Evolutionary conservation across 1,140 invertebrate species (phyloP), one percentile per base, ranked within the genome.

Genomic region (Bombus waltoni): DNA sequence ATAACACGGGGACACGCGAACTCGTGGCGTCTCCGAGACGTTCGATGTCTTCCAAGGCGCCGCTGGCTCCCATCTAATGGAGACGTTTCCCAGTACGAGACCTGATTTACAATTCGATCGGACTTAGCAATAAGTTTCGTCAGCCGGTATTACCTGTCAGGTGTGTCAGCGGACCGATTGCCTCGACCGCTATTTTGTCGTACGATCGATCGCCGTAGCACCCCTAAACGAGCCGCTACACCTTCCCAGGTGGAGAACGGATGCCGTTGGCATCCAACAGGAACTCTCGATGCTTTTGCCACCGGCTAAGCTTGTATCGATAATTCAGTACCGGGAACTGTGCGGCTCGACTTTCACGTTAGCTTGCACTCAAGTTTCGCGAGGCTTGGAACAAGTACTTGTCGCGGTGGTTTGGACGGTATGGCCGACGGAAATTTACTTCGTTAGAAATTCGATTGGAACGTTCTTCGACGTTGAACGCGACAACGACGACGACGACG

Each of bases 61-160:
- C 73, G 53, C 65, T n/a, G 11, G 35, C 53, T n/a, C 42, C 62
- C 59, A 73, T 85, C 87, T 90, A 91, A 92, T 89, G 86, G 85
- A 92, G 87, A 86, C 83, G 40, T 89, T 89, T 88, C 81, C 72
- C 84, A 71, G 47, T 81, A 91, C 91, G 86, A 88, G 79, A 86
- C 73, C 71, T 53, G 89, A 88, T 91, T 86, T 90, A 90, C 91
- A 92, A 92, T 92, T 92, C 88, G 89, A 81, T 80, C 82, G 73
- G 81, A 87, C 72, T 85, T 79, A 82, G 74, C 85, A 86, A 92
- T 91, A 92, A 92, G 88, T 90, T 91, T 88, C 77, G 72, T 77
- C 87, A 65, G 15, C 74, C 66, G 78, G 88, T 92, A 91, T 92
- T 90, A 91, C 89, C 88, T 91, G 89, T 92, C 91, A 88, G 83